Evolutionary conservation across 2,888 invertebrate species (phyloP), one percentile per base, ranked within the genome.

Genomic region (Bombylius discolor): DNA sequence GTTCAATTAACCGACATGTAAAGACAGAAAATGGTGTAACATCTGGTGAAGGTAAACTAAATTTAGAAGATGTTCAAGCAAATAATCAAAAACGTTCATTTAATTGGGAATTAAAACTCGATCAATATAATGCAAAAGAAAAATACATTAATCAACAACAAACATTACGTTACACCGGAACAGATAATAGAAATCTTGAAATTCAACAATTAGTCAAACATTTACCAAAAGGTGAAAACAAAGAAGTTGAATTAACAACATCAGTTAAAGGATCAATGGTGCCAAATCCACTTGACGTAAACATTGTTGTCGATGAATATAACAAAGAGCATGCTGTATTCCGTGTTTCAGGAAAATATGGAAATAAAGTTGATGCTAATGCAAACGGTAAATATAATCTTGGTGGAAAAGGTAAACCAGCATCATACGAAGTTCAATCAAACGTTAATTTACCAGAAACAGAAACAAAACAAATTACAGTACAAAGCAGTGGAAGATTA

Each of bases 401-500:
- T 3, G 69, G 61, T n/a, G 57, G 36, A 0, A 66, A 74, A 1
- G 70, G 70, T 5, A 71, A 68, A 62, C 65, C 68, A 1, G 79
- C 81, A 42, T 67, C 68, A 36, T 75, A 78, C n/a, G 79, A 81
- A 36, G 59, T 73, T 46, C 69, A 73, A 0, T 31, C 80, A 0
- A 74, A 77, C 5, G 9, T 83, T 0, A 74, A 77, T 31, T 67
- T 82, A 32, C 82, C 84, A 0, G 76, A 78, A 53, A 79, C 82
- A 2, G 77, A 77, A 46, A 71, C 83, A 0, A 82, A 80, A 49
- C 62, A 56, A 5, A 56, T 63, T 44, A 63, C 64, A 23, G 13
- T 71, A 0, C 69, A 73, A 4, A 70, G 76, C 1, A 64, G 67
- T 31, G 72, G 73, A 0, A 72, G 69, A 12, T 14, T 73, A 1